Percentiles rank a stretch among this genome's conserved stretches.
Conservation (phyloP, 64 coral and sea anemone species). For the Acropora yongei region DNA sequence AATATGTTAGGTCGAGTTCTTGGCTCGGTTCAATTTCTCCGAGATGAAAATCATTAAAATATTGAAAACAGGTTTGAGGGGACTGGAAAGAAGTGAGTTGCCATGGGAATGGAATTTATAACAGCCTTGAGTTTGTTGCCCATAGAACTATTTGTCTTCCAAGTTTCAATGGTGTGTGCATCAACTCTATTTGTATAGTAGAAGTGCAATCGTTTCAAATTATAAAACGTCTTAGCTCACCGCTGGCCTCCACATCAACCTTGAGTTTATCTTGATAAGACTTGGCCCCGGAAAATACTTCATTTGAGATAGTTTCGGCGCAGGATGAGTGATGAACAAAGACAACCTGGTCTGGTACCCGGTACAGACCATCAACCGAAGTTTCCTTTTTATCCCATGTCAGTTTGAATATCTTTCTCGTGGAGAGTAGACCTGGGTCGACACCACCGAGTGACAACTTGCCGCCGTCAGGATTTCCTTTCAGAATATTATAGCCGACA, state of each 20-base stretch:
- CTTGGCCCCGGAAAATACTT: not conserved
- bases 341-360: conserved; percentile 16
- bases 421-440: conserved; percentile 7
- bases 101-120: too few relatives aligned
- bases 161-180: too few relatives aligned
- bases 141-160: too few relatives aligned
- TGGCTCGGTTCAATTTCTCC: too few relatives aligned
- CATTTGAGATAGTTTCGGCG: not conserved
- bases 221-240: not conserved
- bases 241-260: not conserved
- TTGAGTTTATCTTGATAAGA: conserved; percentile 35
- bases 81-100: too few relatives aligned
- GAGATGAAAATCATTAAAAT: too few relatives aligned
- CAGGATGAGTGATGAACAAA: conserved; percentile 5
- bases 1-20: too few relatives aligned
- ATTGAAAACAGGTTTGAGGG: too few relatives aligned
- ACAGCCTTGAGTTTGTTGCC: too few relatives aligned
- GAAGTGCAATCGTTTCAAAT: not conserved
- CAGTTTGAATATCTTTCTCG: conserved; percentile 17
- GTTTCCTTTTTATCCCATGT: not conserved
- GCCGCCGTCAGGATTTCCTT: conserved; percentile 15
- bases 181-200: too few relatives aligned
- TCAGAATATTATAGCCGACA: conserved; percentile 14
- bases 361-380: conserved; percentile 5
- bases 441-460: not conserved